phyloP scores from a whole-genome alignment of 2,888 invertebrate genomes.

The Clanis bilineata region DNA sequence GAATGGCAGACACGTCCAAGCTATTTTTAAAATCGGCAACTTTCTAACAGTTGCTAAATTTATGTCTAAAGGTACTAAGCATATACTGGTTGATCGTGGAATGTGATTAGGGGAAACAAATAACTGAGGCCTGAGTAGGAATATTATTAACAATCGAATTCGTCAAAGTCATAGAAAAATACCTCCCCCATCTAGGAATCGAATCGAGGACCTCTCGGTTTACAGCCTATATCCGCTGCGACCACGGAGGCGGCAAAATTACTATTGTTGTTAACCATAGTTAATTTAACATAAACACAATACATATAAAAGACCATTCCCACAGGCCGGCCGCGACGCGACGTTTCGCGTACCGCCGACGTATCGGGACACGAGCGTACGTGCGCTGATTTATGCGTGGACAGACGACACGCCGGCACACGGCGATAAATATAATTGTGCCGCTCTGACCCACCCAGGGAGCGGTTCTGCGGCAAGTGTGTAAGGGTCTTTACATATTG shows the following conservation, averaged over 20 bases:
- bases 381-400: slow-evolving; percentile 65
- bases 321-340: slow-evolving; percentile 26
- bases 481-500: slow-evolving; percentile 49
- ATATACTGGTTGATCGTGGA: too few species aligned
- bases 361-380: slow-evolving; percentile 47
- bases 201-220: too few species aligned
- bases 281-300: neutral
- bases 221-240: neutral
- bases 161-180: too few species aligned
- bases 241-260: neutral
- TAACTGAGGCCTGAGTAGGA: too few species aligned
- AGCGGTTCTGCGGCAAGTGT: slow-evolving; percentile 53
- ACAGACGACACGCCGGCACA: slow-evolving; percentile 53
- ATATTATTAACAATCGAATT: too few species aligned
- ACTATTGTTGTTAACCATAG: neutral
- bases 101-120: too few species aligned
- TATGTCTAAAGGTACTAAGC: too few species aligned
- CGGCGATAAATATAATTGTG: slow-evolving; percentile 70
- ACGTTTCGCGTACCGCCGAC: slow-evolving; percentile 24
- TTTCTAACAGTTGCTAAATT: too few species aligned
- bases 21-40: too few species aligned
- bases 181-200: too few species aligned
- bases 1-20: too few species aligned
- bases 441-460: slow-evolving; percentile 63
- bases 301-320: slow-evolving; percentile 39